Base-by-base conservation (phyloP, 2,888 invertebrate genomes). In the Chrysotoxum bicinctum region DNA sequence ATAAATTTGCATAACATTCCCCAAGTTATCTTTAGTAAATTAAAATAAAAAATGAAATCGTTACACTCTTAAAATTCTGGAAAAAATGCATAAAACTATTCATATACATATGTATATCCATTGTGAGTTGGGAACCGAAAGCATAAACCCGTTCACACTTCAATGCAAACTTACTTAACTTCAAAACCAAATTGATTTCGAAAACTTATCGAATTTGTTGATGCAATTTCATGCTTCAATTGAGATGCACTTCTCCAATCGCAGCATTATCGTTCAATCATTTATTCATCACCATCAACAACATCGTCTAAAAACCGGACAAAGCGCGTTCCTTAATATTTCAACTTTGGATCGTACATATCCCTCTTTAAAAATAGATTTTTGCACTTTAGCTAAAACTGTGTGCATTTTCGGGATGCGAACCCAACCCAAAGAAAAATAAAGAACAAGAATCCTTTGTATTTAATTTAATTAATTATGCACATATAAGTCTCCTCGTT, bases 401-500 rank as follows among this genome's bases (percentile, higher is more conserved):
- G n/a, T 52, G 48, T 35, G 84, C 52, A 84, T 56, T 77, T 80
- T 77, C 37, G 35, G 68, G 50, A 76, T 85, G 81, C 85, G 85
- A 77, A 85, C 68, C 43, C 66, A 77, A 85, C 68, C 43, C 66
- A 69, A 66, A 72, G 75, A 66, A 48, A 62, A 78, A 56, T 77
- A 56, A 43, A 68, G 76, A 72, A 73, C 45, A 48, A 72, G 64
- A 54, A 73, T 77, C 81, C 85, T 85, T 81, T 85, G 85, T 85
- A 85, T 85, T 77, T 85, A 85, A 85, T 85, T 85, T 85, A 80
- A 85, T 85, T 85, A 85, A 85, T 85, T 73, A 85, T 85, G 85
- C 85, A 80, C 81, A 81, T 81, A 85, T 81, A 80, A 85, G 75
- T 85, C 73, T 73, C 64, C 8, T 64, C 50, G 12, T 30, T 37